Base-by-base conservation (phyloP, 1,140 invertebrate species). In the Pseudomyrmex sp. region DNA sequence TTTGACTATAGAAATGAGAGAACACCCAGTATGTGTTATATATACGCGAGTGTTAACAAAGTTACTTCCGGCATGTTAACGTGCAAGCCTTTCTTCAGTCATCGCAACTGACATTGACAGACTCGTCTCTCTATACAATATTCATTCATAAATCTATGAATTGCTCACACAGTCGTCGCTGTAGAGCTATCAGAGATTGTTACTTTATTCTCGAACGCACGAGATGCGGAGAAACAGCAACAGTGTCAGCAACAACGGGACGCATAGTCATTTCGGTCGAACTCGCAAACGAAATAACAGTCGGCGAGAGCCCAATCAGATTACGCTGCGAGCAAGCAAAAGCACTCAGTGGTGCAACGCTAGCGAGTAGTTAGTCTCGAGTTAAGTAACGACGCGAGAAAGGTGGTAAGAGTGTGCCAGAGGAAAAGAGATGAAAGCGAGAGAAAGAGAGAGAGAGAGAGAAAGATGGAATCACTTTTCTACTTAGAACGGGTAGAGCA, bases 261-360 rank as follows among this genome's bases (percentile, higher is more conserved):
- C 26, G 54, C 61, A n/a, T 56, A 66, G 46, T 68, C 69, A 50
- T 23, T 5, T 35, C 23, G 77, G 20, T 18, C 50, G 46, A 85
- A 74, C 54, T 74, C 46, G 44, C 46, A 62, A 85, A 66, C 26
- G 79, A 82, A 85, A 84, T 84, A 83, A 62, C n/a, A 77, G 59
- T 65, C 61, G 58, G 26, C 65, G 52, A 82, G 77, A 84, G 68
- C 69, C 48, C 65, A 82, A 83, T 83, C 77, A 83, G 70, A 85
- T 85, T 85, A 83, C 82, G 13, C 8, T 13, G n/a, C 68, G 59
- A 72, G 79, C 83, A 85, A 85, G 79, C 69, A 74, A 82, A 85
- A 82, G 83, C 76, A 84, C 83, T 84, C 76, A 84, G 83, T 83
- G 35, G 61, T 50, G 35, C 74, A 69, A 77, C 46, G 62, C 52